Percentiles rank a stretch among this genome's conserved stretches.
These are phyloP conservation scores for Tangara arthus DNA, from an alignment of 2,797 vertebrate species.

Conservation along the genomic window DNA sequence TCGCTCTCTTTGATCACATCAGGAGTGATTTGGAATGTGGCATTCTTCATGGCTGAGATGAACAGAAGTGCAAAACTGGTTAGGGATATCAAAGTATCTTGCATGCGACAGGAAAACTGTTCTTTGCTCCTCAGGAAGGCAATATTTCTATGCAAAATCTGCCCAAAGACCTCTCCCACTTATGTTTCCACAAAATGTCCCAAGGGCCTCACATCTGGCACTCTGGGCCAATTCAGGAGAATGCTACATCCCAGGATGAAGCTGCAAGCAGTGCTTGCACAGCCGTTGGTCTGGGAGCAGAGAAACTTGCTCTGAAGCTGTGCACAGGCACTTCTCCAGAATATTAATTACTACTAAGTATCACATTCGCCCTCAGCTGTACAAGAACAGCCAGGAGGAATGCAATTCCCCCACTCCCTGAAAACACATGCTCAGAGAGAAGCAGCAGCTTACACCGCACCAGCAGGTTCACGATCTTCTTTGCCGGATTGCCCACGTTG, in stretches of 20 bases:
- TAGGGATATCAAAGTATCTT: background rate
- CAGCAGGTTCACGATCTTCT: conserved; percentile 89
- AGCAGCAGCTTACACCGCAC: conserved; percentile 85
- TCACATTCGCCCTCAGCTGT: background rate
- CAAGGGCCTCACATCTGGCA: background rate
- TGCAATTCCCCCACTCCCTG: background rate
- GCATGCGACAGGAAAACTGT: background rate
- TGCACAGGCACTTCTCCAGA: background rate
- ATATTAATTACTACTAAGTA: background rate
- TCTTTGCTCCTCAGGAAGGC: background rate
- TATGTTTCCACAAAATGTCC: background rate
- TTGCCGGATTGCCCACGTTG: conserved; percentile 94
- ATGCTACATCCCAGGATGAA: background rate
- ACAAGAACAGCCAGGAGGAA: background rate
- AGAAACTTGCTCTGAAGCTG: no score
- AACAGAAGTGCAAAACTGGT: background rate
- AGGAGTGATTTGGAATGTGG: conserved; percentile 96
- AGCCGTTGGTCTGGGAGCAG: background rate
- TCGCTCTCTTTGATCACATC: conserved; percentile 97
- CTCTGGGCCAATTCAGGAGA: background rate
- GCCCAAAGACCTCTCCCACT: background rate
- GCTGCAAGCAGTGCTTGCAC: background rate
- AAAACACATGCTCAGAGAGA: background rate
- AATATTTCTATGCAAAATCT: background rate
- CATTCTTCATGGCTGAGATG: conserved; percentile 87